phyloP scores from a whole-genome alignment of 2,888 invertebrate species.

The Caradrina clavipalpis region DNA sequence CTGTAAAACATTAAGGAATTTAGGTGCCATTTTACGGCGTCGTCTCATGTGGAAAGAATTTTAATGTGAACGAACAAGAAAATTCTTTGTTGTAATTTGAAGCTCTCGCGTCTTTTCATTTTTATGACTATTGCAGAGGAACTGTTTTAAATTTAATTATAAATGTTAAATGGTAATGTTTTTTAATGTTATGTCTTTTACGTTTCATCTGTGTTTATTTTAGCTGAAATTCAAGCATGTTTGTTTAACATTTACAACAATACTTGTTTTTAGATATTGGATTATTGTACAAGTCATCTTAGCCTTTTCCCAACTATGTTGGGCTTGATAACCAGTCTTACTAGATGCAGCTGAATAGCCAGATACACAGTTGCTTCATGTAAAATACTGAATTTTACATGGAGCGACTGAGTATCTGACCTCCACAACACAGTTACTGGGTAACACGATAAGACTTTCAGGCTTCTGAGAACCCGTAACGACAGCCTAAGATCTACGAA shows the following conservation, averaged over 20 bases:
- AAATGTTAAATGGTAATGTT: slow-evolving; percentile 28
- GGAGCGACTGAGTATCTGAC: no score
- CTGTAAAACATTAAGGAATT: slow-evolving; percentile 54
- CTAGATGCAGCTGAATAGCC: no score
- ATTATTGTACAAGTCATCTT: no score
- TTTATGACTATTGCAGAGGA: slow-evolving; percentile 38
- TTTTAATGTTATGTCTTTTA: background rate
- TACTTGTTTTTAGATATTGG: no score
- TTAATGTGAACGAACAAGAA: slow-evolving; percentile 55
- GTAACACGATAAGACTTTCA: no score
- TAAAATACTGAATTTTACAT: no score
- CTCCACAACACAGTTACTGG: no score
- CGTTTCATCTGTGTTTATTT: background rate
- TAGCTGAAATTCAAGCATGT: background rate
- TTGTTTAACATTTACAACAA: background rate
- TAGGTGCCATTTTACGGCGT: slow-evolving; percentile 39
- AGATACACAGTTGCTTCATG: no score
- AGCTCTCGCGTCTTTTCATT: slow-evolving; percentile 39
- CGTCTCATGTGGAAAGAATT: slow-evolving; percentile 58
- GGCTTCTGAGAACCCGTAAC: no score
- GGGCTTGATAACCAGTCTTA: no score
- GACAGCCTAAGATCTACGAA: no score
- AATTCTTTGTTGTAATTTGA: slow-evolving; percentile 50
- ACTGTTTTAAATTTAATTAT: slow-evolving; percentile 40
- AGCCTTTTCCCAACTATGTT: no score